Evolutionary conservation across 2,113 vertebrate species (phyloP).

Genomic region (Jaculus jaculus): DNA sequence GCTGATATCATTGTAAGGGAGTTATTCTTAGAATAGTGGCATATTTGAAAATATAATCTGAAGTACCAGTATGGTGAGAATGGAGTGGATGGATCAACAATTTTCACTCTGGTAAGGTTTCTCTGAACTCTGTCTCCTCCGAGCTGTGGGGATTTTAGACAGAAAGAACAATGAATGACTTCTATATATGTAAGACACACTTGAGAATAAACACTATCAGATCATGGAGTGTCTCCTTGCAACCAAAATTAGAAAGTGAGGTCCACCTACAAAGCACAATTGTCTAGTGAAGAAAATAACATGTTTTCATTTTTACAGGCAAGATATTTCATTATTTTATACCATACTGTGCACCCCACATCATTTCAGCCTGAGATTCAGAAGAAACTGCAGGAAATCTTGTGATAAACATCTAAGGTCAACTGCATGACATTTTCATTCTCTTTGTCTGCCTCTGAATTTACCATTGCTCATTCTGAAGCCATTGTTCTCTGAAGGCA

Average conservation of each 20-base stretch:
- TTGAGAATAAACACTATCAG: constrained; percentile 71
- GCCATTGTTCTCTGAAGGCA: constrained; percentile 69
- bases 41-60: constrained; percentile 72
- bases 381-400: constrained; percentile 59
- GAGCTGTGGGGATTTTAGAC: constrained; percentile 61
- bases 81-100: constrained; percentile 59
- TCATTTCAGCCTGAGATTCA: constrained; percentile 45
- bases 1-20: constrained; percentile 65
- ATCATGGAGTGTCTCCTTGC: constrained; percentile 58
- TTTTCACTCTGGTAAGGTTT: constrained; percentile 61
- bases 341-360: constrained; percentile 21
- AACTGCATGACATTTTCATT: constrained; percentile 71
- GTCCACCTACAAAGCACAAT: constrained; percentile 48
- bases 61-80: constrained; percentile 63
- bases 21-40: constrained; percentile 75
- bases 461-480: constrained; percentile 74
- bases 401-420: constrained; percentile 72
- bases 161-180: constrained; percentile 75
- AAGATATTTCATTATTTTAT: constrained; percentile 72
- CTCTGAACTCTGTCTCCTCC: background rate
- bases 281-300: constrained; percentile 66
- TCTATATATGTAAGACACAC: constrained; percentile 68
- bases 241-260: constrained; percentile 70
- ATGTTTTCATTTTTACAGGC: constrained; percentile 67
- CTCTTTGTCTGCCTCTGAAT: constrained; percentile 69